Percentiles rank a stretch among this genome's conserved stretches.
Conservation (phyloP, 1,140 invertebrate species). For the Tetramorium parvispinum region DNA sequence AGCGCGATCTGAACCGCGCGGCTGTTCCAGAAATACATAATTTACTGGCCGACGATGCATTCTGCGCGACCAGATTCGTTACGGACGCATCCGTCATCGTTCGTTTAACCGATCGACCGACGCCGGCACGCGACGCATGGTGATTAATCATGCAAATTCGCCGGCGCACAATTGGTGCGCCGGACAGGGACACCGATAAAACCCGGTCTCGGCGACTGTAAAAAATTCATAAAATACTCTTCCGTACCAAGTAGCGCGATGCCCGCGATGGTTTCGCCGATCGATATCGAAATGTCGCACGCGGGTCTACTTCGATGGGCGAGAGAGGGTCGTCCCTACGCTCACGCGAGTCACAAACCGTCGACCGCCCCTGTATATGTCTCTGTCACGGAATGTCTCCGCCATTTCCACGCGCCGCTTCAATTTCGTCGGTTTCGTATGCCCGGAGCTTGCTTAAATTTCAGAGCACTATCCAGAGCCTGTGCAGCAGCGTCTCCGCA, state of each 20-base stretch:
- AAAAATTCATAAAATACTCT: constrained; percentile 72
- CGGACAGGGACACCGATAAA: constrained; percentile 55
- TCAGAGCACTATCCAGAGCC: constrained; percentile 31
- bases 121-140: constrained; percentile 64
- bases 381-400: constrained; percentile 71
- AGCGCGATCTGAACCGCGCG: constrained; percentile 30
- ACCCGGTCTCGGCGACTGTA: constrained; percentile 53
- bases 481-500: neutral
- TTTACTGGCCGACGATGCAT: constrained; percentile 61
- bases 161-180: constrained; percentile 44
- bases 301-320: constrained; percentile 7
- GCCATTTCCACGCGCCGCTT: constrained; percentile 71
- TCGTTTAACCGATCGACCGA: constrained; percentile 66
- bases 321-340: constrained; percentile 7
- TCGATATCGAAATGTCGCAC: constrained; percentile 63
- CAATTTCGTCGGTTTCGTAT: constrained; percentile 68
- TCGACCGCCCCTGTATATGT: constrained; percentile 48
- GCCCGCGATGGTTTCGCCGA: constrained; percentile 50
- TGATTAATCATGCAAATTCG: constrained; percentile 75
- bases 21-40: constrained; percentile 65
- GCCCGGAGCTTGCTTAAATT: constrained; percentile 65
- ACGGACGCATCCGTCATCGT: constrained; percentile 61
- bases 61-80: constrained; percentile 46
- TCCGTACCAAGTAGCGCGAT: constrained; percentile 64
- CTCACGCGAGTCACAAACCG: constrained; percentile 64